Evolutionary conservation across 2,797 vertebrate species (phyloP).

Genomic region (Alauda arvensis): DNA sequence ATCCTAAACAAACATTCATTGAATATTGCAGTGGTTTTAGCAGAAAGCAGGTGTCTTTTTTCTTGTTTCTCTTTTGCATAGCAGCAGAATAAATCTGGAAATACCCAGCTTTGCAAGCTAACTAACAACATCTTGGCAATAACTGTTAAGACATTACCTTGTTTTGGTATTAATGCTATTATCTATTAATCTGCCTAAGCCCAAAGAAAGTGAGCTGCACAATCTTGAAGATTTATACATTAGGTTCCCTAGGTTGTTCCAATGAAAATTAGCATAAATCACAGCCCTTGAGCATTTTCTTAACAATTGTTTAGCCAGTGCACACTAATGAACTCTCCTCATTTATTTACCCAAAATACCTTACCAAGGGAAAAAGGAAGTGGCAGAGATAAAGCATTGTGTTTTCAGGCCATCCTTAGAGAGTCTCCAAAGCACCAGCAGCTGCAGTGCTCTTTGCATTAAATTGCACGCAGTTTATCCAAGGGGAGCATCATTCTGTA

Average conservation of each 20-base stretch:
- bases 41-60: background rate
- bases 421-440: background rate
- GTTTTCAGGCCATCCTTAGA: background rate
- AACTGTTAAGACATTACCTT: background rate
- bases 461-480: background rate
- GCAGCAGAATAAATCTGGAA: background rate
- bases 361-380: background rate
- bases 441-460: conserved; percentile 7
- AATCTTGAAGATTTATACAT: background rate
- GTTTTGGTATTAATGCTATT: background rate
- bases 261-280: background rate
- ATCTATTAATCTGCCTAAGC: background rate
- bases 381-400: background rate
- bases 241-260: background rate
- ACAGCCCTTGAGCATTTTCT: background rate
- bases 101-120: background rate
- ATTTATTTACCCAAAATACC: conserved; percentile 10
- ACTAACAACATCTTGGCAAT: background rate
- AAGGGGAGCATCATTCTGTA: background rate
- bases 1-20: background rate
- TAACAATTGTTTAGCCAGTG: background rate
- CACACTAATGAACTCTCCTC: background rate
- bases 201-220: background rate
- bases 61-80: background rate
- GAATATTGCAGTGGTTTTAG: background rate